Evolutionary conservation across 2,113 vertebrate species (phyloP), one percentile per base, ranked within the genome.

Genomic region (Perccottus glenii): DNA sequence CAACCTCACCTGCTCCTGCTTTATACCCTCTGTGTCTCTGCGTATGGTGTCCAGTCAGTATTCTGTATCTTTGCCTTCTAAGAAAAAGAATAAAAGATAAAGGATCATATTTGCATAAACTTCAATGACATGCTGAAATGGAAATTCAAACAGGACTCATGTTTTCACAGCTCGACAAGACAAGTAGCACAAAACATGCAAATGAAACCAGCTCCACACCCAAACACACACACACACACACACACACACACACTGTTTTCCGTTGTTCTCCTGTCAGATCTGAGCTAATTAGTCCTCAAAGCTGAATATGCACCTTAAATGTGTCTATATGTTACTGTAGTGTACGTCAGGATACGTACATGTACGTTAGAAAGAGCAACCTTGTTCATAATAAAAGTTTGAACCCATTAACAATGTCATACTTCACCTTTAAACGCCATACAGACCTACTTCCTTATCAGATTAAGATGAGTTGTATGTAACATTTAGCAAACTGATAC

Each of bases 211-310:
- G 14, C 8, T 64, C 42, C 11, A 6, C 11, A 61, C 10, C 12
- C 5, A 3, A 2, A 63, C 3, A 6, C 27, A 43, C 9, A 0
- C 9, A 51, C 49, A 59, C 7, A 64, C 8, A 43, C 1, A 56
- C n/a, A 46, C 5, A 68, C 38, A 67, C 67, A 56, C 66, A 62
- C 44, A 74, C 35, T 62, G 68, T 60, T 42, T 63, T 48, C 70
- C 57, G 64, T 67, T 76, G 67, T 9, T 64, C 56, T 78, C 42
- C 27, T 65, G 53, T 63, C 65, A 80, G 68, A 70, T 75, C 57
- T 57, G 64, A 55, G 67, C 60, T 83, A 84, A 89, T 78, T 81
- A 72, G 64, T 67, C 52, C 56, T 71, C 60, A 61, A 70, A 82
- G 59, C 67, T 68, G 65, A 88, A 61, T 69, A 77, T 40, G 11